Evolutionary conservation across 2,797 vertebrate species (phyloP).

Genomic region (Tokudaia muenninki): DNA sequence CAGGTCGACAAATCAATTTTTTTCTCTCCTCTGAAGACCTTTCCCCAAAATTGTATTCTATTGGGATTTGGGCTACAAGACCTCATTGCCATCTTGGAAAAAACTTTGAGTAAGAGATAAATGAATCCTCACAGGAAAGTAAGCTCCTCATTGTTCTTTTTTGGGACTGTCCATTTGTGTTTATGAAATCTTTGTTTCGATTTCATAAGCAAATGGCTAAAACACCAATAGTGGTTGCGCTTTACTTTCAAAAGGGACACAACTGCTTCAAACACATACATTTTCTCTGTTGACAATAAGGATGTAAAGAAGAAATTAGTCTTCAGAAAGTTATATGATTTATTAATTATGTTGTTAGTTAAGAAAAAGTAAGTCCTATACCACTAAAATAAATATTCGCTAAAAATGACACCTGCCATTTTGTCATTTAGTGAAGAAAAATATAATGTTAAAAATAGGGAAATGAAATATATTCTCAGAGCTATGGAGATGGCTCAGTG

Average conservation of each 20-base stretch:
- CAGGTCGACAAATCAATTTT: background rate
- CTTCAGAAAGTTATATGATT: conserved; percentile 25
- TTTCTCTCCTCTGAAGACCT: background rate
- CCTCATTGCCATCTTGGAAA: no score
- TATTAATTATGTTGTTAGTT: conserved; percentile 24
- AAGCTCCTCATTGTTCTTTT: background rate
- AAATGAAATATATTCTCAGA: no score
- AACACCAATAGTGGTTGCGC: no score
- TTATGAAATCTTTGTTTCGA: background rate
- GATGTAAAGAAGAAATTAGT: conserved; percentile 28
- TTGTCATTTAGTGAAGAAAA: background rate
- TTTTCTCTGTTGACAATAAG: background rate
- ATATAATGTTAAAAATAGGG: background rate
- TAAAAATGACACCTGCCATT: background rate
- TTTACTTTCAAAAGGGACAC: background rate
- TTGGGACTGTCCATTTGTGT: background rate
- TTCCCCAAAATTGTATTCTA: background rate
- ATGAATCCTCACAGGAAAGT: background rate
- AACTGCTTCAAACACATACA: background rate
- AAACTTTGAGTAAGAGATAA: background rate
- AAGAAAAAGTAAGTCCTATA: background rate
- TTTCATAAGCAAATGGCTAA: background rate
- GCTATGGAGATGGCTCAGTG: background rate
- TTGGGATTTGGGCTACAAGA: background rate
- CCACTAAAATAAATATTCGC: background rate